phyloP scores from a whole-genome alignment of 2,888 invertebrate genomes.

The Ceramica pisi region DNA sequence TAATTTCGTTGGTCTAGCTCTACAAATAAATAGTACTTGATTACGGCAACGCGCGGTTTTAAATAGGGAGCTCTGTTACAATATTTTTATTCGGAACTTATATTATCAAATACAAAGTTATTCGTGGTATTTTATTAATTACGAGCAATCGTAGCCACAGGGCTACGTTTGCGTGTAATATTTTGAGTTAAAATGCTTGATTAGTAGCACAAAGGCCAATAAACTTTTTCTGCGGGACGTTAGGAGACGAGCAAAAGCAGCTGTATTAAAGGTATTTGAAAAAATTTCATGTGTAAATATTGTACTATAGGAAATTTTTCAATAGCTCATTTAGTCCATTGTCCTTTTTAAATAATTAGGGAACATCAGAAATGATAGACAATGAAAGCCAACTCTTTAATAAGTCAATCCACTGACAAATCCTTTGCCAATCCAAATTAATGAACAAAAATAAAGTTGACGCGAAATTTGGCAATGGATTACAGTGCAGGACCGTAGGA shows the following conservation, averaged over 20 bases:
- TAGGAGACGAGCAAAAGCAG: too few relatives aligned
- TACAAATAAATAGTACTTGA: slow-evolving; percentile 22
- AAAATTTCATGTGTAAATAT: too few relatives aligned
- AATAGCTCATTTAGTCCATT: neutral
- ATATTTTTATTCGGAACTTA: slow-evolving; percentile 15
- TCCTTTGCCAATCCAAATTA: neutral
- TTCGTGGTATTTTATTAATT: slow-evolving; percentile 17
- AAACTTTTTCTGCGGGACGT: neutral
- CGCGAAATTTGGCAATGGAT: neutral
- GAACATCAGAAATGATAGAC: neutral
- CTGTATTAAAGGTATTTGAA: too few relatives aligned
- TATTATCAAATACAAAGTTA: neutral
- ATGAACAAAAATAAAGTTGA: neutral
- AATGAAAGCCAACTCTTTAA: neutral
- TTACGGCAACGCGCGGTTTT: neutral
- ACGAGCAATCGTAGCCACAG: neutral
- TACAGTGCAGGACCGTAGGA: neutral
- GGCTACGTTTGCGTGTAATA: slow-evolving; percentile 22
- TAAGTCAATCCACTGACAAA: too few relatives aligned
- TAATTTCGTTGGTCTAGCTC: slow-evolving; percentile 7
- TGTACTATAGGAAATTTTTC: too few relatives aligned
- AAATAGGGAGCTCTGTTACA: neutral
- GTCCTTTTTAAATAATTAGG: neutral
- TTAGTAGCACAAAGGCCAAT: slow-evolving; percentile 2
- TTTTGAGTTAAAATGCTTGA: slow-evolving; percentile 3